Evolutionary conservation across 2,113 vertebrate genomes (phyloP).

Genomic region (Microtus richardsoni): DNA sequence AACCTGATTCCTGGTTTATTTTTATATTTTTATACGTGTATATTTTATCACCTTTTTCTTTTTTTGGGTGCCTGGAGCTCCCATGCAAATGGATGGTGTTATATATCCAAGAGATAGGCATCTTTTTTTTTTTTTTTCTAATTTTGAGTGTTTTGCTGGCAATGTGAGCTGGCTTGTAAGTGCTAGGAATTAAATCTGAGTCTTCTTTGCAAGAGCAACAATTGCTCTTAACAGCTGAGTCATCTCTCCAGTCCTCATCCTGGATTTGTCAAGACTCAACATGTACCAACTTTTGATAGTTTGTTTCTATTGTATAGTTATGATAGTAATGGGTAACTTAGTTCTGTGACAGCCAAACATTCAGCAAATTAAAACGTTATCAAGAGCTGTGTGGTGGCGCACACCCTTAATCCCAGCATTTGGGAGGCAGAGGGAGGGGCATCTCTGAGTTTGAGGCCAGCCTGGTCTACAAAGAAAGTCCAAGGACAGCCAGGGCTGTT

Average conservation of each 20-base stretch:
- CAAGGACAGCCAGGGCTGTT: neutral
- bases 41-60: neutral
- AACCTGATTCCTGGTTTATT: neutral
- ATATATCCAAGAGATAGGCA: neutral
- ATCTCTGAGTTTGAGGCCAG: neutral
- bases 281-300: neutral
- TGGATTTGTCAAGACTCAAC: neutral
- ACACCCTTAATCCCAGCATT: neutral
- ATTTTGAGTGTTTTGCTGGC: neutral
- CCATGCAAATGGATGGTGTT: neutral
- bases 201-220: neutral
- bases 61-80: neutral
- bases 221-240: neutral
- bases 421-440: neutral
- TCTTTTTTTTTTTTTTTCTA: neutral
- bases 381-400: neutral
- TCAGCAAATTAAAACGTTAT: slow-evolving; percentile 29
- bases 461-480: neutral
- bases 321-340: neutral
- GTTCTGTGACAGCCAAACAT: neutral
- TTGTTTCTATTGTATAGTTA: neutral
- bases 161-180: neutral
- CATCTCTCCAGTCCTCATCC: neutral
- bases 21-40: neutral
- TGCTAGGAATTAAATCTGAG: neutral